These are phyloP conservation scores for Catalaphyllia jardinei DNA, from an alignment of 64 coral and sea anemone genomes.

Conservation along the genomic window DNA sequence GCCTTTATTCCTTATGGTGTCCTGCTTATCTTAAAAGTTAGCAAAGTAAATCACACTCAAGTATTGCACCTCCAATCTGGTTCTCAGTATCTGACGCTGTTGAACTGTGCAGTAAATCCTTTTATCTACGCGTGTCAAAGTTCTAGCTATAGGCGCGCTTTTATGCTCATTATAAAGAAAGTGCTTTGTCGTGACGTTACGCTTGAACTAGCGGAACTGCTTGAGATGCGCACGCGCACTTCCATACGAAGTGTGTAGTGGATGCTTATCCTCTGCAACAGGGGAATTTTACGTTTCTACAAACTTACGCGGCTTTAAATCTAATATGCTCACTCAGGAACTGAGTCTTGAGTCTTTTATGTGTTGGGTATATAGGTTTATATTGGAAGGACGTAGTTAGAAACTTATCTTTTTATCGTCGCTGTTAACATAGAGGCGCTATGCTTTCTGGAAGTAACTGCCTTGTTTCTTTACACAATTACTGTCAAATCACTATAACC, in stretches of 20 bases:
- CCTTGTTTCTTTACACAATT: no score
- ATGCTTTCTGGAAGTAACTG: no score
- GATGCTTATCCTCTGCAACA: no score
- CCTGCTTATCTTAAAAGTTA: conserved; percentile 39
- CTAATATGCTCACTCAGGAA: no score
- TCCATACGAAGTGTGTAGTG: neutral
- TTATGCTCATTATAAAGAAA: conserved; percentile 51
- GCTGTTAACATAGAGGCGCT: no score
- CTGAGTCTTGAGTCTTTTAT: no score
- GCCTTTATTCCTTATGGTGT: conserved; percentile 70
- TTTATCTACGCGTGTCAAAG: conserved; percentile 76
- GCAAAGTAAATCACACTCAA: neutral
- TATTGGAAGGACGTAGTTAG: no score
- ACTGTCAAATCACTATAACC: no score
- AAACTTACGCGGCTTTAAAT: no score
- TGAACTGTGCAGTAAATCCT: conserved; percentile 69
- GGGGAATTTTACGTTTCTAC: no score
- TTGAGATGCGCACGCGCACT: neutral
- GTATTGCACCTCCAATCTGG: neutral
- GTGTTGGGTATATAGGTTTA: no score
- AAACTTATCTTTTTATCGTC: no score
- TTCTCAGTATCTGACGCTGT: conserved; percentile 32
- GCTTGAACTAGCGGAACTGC: neutral
- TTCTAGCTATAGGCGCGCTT: conserved; percentile 68
- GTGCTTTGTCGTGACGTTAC: conserved; percentile 22